phyloP scores from a whole-genome alignment of 2,113 vertebrate genomes.

The Cnemophilus loriae region DNA sequence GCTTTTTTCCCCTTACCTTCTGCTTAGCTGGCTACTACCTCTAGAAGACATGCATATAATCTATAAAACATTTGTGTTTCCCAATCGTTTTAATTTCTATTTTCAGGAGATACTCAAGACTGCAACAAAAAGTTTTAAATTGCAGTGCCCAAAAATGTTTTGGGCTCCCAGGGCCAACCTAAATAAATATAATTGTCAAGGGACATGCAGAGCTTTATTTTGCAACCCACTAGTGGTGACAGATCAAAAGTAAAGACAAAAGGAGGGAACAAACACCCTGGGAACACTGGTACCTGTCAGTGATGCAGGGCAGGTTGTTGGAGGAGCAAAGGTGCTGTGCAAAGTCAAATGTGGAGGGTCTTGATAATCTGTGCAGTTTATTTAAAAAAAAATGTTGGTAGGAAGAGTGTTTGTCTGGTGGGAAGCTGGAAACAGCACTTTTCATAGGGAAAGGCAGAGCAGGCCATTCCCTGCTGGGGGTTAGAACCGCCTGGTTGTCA shows the following conservation, averaged over 20 bases:
- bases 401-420: not conserved
- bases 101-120: not conserved
- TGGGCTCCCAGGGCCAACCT: not conserved
- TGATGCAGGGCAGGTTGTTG: not conserved
- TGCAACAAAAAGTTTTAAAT: not conserved
- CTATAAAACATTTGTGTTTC: conserved; percentile 18
- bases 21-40: conserved; percentile 14
- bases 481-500: not conserved
- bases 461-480: not conserved
- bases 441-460: not conserved
- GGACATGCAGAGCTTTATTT: not conserved
- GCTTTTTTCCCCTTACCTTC: conserved; percentile 27
- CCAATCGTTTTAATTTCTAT: not conserved
- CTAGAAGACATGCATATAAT: conserved; percentile 13
- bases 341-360: not conserved
- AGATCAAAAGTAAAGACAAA: not conserved
- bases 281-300: not conserved
- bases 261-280: not conserved
- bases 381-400: not conserved
- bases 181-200: not conserved
- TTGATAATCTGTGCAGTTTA: not conserved
- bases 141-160: not conserved
- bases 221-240: not conserved
- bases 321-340: not conserved
- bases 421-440: not conserved